Base-by-base conservation (phyloP, 2,888 invertebrate species). In the Tetramorium bicarinatum region DNA sequence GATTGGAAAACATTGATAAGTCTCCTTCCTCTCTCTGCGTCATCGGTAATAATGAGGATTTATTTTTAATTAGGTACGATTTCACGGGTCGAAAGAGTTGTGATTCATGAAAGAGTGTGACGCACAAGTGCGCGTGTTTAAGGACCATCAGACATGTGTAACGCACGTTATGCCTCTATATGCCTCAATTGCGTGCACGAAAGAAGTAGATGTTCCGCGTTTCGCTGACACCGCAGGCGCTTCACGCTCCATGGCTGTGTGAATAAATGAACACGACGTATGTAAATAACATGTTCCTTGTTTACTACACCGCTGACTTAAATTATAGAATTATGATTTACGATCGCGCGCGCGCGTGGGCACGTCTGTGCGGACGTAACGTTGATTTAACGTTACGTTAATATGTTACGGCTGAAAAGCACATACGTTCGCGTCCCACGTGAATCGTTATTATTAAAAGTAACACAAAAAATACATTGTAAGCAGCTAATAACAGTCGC, bases 321-420 rank as follows among this genome's bases (percentile, higher is more conserved):
- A 54, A 67, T 71, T 69, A 49, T 69, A 29, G 74, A 71, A 80
- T 79, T 59, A 47, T 79, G 74, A 74, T 80, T 59, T 59, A 74
- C 47, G 66, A 74, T 38, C 56, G 29, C 34, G 21, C 34, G 21
- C 34, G 18, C 47, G 11, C 52, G 52, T 8, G 44, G 9, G 11
- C 13, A 72, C 44, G 29, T 47, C 47, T 34, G 44, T 34, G 44
- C 21, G 9, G 44, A 29, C 44, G 71, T 47, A 34, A 79, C 56
- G 34, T 79, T 34, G 47, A 54, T 56, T 59, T 74, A 59, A 72
- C 18, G 29, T 71, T 47, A 77, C 25, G 13, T 52, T 69, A 69
- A 76, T 67, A 7, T 3, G 47, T 47, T 66, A 59, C 41, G 38
- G 25, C 54, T 34, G 21, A 66, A 21, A 47, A 41, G 38, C 54